phyloP scores from a whole-genome alignment of 2,888 invertebrate genomes.

The Cabera pusaria region DNA sequence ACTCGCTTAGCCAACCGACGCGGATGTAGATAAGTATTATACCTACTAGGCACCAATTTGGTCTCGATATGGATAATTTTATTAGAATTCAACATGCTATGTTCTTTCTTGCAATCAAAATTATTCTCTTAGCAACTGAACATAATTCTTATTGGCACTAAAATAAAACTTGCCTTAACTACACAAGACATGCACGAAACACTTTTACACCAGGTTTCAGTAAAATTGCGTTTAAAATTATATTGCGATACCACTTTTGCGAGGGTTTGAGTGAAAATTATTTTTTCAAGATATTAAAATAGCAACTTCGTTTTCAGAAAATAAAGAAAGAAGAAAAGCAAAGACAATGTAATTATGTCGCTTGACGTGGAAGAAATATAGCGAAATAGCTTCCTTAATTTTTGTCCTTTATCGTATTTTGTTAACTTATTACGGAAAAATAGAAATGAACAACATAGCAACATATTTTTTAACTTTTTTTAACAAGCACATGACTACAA shows the following conservation, averaged over 20 bases:
- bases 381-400: conserved; percentile 68
- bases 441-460: no score
- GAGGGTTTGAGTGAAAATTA: conserved; percentile 32
- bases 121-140: no score
- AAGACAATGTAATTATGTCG: conserved; percentile 67
- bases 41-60: conserved; percentile 3
- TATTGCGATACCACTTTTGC: neutral
- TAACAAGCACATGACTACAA: no score
- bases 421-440: conserved; percentile 42
- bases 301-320: conserved; percentile 61
- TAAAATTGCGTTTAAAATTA: no score
- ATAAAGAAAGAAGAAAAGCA: conserved; percentile 66
- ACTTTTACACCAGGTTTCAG: no score
- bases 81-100: conserved; percentile 1
- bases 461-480: no score
- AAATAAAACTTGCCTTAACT: no score
- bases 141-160: no score
- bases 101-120: neutral
- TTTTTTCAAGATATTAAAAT: conserved; percentile 48
- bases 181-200: no score
- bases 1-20: conserved; percentile 32
- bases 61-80: conserved; percentile 1
- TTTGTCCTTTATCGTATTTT: conserved; percentile 49
- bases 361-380: conserved; percentile 65
- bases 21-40: conserved; percentile 2